Conservation (phyloP, 2,888 invertebrate species). For the Eupithecia inturbata region DNA sequence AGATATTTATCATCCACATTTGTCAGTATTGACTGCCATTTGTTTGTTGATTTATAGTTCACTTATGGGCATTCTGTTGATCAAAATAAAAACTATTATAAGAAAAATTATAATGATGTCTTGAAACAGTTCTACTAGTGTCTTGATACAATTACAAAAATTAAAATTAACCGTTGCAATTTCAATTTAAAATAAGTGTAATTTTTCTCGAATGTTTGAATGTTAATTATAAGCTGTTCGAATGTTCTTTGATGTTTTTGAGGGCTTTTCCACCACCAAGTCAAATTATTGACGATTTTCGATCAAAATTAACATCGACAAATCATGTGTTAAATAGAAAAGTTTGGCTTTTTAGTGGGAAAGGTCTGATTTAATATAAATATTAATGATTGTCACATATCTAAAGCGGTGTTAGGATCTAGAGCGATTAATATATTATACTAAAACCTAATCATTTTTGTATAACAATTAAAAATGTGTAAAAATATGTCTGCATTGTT, state of each 20-base stretch:
- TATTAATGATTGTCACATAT: conserved; percentile 26
- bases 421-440: conserved; percentile 13
- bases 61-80: neutral
- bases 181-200: neutral
- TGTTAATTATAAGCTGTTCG: conserved; percentile 35
- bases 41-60: neutral
- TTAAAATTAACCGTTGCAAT: neutral
- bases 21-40: neutral
- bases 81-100: neutral
- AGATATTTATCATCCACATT: neutral
- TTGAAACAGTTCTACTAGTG: neutral
- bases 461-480: conserved; percentile 31
- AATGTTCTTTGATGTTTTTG: conserved; percentile 31
- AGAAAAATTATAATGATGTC: neutral
- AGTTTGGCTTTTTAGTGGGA: conserved; percentile 13
- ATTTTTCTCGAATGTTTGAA: conserved; percentile 32
- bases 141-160: neutral
- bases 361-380: neutral
- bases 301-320: neutral
- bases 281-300: neutral
- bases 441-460: conserved; percentile 13
- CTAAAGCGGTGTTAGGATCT: conserved; percentile 18
- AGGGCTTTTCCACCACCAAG: conserved; percentile 5
- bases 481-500: conserved; percentile 40
- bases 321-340: neutral